Evolutionary conservation across 2,888 invertebrate genomes (phyloP), one percentile per base, ranked within the genome.

Genomic region (Ptychoptera contaminata): DNA sequence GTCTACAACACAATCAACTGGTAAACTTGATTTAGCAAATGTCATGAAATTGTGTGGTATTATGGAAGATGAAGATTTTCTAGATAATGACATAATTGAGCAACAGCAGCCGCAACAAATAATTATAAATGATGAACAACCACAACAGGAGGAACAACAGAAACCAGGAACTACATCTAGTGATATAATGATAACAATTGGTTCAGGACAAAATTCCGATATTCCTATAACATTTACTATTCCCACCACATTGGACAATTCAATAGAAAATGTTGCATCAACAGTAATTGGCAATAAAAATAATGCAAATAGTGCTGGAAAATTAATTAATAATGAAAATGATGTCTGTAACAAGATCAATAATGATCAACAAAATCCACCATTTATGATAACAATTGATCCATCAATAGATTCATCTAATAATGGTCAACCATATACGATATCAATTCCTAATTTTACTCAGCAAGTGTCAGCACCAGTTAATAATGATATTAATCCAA

Each of bases 1-100:
- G 41, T 43, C 49, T 48, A 47, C 44, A 43, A 50, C 46, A 46
- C 49, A 43, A 39, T 46, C 47, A 53, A 61, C 62, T 43, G 62
- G 64, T 11, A 74, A 76, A 56, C 60, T 80, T 44, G 80, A 80
- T 61, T 68, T 81, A 53, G 79, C 79, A 43, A 79, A 78, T 61
- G 76, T 81, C 35, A 81, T 81, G 75, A 80, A 80, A 60, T 67
- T 80, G 48, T 79, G 80, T 41, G 77, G 81, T 64, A 66, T 66
- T 46, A 79, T 78, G 43, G 80, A 79, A 49, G 76, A 77, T 49
- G 81, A 81, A 49, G 80, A 81, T 50, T 65, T 62, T 38, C 61
- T 57, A 46, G 60, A 64, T 56, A 62, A 61, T 14, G 52, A 55
- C 34, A 48, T 53, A n/a, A n/a, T n/a, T 2, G 53, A 53, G 8